phyloP scores from a whole-genome alignment of 2,888 invertebrate species.

The Trissolcus brochymenae region DNA sequence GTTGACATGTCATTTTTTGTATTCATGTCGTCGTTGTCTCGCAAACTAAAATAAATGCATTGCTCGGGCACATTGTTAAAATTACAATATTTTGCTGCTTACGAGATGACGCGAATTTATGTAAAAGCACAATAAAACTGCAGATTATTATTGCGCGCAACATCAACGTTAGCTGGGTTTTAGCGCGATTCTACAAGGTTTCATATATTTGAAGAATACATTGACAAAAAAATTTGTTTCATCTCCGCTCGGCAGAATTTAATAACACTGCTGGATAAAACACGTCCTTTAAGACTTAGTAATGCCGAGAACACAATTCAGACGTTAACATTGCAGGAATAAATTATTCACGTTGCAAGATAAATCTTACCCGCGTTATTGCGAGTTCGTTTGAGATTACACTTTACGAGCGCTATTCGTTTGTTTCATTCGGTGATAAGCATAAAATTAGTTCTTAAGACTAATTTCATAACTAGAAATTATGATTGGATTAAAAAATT shows the following conservation, averaged over 20 bases:
- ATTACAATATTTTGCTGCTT: constrained; percentile 11
- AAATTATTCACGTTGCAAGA: constrained; percentile 16
- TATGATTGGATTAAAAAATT: no score
- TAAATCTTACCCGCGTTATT: constrained; percentile 12
- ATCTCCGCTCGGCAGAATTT: constrained; percentile 12
- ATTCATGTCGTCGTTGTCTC: neutral
- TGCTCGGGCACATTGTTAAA: no score
- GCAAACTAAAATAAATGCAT: constrained; percentile 11
- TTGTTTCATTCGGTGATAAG: neutral
- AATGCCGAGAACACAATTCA: constrained; percentile 10
- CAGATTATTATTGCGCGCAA: constrained; percentile 20
- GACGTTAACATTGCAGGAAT: constrained; percentile 20
- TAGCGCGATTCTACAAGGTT: constrained; percentile 18
- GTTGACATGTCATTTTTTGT: no score
- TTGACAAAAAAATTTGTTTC: constrained; percentile 31
- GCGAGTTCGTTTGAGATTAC: constrained; percentile 3
- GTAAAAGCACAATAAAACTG: constrained; percentile 24
- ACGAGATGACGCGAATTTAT: constrained; percentile 18
- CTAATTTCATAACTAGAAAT: no score
- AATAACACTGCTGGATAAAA: constrained; percentile 21
- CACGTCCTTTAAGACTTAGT: constrained; percentile 10
- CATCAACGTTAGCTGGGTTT: constrained; percentile 8
- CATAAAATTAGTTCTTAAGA: no score
- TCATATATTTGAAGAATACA: constrained; percentile 40
- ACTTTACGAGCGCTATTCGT: constrained; percentile 4